These are phyloP conservation scores for Cairina moschata DNA, from an alignment of 2,113 vertebrate species.

Conservation along the genomic window DNA sequence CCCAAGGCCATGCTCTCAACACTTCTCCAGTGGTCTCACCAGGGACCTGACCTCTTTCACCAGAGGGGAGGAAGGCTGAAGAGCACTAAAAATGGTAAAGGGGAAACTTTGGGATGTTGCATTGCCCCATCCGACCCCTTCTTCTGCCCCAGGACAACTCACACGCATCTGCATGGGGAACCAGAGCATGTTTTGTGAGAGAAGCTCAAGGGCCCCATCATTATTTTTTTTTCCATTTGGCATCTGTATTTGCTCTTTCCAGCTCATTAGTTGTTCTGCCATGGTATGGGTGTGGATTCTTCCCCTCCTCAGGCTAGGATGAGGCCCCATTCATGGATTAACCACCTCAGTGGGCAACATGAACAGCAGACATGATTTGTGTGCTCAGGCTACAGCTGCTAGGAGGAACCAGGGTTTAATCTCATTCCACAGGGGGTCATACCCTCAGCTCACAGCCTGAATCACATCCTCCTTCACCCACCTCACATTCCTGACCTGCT, in stretches of 20 bases:
- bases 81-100: fast-evolving
- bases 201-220: neutral
- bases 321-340: conserved; percentile 26
- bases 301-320: neutral
- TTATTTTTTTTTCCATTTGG: neutral
- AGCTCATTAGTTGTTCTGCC: neutral
- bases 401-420: conserved; percentile 12
- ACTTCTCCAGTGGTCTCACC: neutral
- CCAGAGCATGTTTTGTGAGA: neutral
- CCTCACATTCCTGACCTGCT: conserved; percentile 5
- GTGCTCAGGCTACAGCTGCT: neutral
- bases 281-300: conserved; percentile 17
- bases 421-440: neutral
- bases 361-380: neutral
- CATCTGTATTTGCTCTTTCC: neutral
- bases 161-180: fast-evolving
- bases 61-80: neutral
- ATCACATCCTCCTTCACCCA: neutral
- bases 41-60: fast-evolving
- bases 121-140: neutral
- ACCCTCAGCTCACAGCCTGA: conserved; percentile 11
- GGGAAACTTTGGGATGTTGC: neutral
- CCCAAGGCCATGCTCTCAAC: neutral
- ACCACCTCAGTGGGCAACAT: conserved; percentile 28
- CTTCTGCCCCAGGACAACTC: neutral